A percentile compares a stretch with the other conserved stretches of the same genome.
phyloP scores from a whole-genome alignment of 2,113 vertebrate species.

The Gnathonemus echidnorhynchus region DNA sequence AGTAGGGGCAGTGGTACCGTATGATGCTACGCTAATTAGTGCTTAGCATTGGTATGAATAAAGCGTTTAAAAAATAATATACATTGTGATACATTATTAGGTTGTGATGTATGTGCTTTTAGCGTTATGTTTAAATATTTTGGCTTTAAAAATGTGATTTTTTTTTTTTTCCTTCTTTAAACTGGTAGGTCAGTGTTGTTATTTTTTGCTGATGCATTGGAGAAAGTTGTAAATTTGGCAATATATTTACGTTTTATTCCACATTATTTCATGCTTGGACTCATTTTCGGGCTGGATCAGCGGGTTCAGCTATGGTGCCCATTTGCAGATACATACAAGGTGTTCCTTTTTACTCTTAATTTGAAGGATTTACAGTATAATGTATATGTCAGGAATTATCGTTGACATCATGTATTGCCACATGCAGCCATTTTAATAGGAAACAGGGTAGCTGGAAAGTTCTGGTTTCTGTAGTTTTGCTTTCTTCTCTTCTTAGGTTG shows the following conservation, averaged over 20 bases:
- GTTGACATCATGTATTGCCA: constrained; percentile 47
- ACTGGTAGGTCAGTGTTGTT: not conserved
- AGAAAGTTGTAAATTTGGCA: not conserved
- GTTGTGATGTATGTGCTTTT: not conserved
- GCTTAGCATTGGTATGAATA: not conserved
- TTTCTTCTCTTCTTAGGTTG: constrained; percentile 63
- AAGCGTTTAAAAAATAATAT: not conserved
- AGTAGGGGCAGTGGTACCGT: constrained; percentile 44
- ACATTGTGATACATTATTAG: not conserved
- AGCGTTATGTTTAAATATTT: not conserved
- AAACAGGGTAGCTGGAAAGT: constrained; percentile 33
- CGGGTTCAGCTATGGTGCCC: not conserved
- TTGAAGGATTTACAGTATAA: constrained; percentile 20
- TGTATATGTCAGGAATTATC: constrained; percentile 38
- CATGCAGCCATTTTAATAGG: constrained; percentile 56
- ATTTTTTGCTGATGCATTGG: not conserved
- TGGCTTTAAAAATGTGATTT: not conserved
- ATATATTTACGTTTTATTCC: not conserved
- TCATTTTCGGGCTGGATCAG: not conserved
- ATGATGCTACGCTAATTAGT: not conserved
- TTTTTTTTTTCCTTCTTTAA: not conserved
- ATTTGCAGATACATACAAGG: constrained; percentile 19
- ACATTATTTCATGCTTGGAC: not conserved
- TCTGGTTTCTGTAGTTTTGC: constrained; percentile 51
- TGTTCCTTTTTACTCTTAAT: constrained; percentile 42